These are phyloP conservation scores for Rhimphoctona megacephalus DNA, from an alignment of 2,888 invertebrate genomes.

Conservation along the genomic window DNA sequence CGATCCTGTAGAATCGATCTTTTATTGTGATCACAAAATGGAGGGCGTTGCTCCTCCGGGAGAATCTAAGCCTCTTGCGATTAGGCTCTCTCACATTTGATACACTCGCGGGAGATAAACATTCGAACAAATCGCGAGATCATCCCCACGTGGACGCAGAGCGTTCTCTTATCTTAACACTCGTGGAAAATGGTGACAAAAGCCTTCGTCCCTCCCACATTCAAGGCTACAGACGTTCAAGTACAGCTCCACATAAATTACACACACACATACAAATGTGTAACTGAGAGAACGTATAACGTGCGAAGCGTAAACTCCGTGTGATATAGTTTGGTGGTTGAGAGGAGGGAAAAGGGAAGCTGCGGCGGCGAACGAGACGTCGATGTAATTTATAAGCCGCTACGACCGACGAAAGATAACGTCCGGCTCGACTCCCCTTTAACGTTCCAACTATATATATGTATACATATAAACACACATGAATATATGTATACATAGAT, in stretches of 20 bases:
- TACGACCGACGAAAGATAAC: constrained; percentile 73
- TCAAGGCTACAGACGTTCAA: constrained; percentile 33
- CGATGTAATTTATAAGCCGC: constrained; percentile 70
- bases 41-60: constrained; percentile 34
- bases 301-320: constrained; percentile 30
- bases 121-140: constrained; percentile 67
- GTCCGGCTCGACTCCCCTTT: constrained; percentile 52
- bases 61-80: constrained; percentile 38
- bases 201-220: constrained; percentile 50
- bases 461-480: constrained; percentile 1
- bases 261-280: background rate
- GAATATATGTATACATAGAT: constrained; percentile 14
- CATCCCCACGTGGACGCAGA: constrained; percentile 59
- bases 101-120: constrained; percentile 57
- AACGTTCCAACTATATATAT: constrained; percentile 21
- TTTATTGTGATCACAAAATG: constrained; percentile 47
- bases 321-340: constrained; percentile 33
- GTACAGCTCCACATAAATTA: constrained; percentile 24
- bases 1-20: constrained; percentile 56
- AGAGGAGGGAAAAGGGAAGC: background rate
- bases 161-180: constrained; percentile 72
- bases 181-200: constrained; percentile 69
- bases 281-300: constrained; percentile 27
- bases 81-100: constrained; percentile 42
- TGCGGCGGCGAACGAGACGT: constrained; percentile 60